Evolutionary conservation across 2,888 invertebrate genomes (phyloP), one percentile per base, ranked within the genome.

Genomic region (Ditula angustiorana): DNA sequence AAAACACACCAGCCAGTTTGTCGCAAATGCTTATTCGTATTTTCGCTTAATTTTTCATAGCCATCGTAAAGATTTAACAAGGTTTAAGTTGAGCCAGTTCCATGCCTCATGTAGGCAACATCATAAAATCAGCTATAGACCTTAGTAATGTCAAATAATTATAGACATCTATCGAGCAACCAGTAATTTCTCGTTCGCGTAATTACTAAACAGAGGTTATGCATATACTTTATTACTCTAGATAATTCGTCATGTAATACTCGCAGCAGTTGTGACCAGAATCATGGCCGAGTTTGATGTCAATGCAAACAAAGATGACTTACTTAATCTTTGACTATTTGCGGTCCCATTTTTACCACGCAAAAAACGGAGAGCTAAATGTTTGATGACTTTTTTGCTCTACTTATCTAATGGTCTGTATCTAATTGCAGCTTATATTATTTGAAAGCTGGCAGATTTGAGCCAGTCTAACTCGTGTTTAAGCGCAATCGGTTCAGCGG

Each of bases 111-210:
- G 55, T 49, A 49, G 49, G 21, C 49, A 23, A 47, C 37, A 62
- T 62, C 56, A 26, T 62, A 49, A 55, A 56, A 62, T 56, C 28
- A 41, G 55, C 49, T 56, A 37, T 55, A 55, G 55, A 10, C 33
- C 19, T n/a, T 19, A 61, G 62, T 62, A 62, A 62, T 62, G 62
- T 57, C 57, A 57, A 62, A 57, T 62, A 57, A 62, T 62, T 62
- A 62, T 57, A 62, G 49, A 50, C 62, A 57, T 50, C 30, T 58
- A 58, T 30, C 24, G 33, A 35, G 35, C 47, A 37, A 57, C 28
- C 33, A 7, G 57, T 30, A 57, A 62, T 62, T 57, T 62, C 5
- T 41, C 49, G 57, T 57, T 37, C 57, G 30, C 26, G 33, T 50
- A 41, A 33, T 57, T 62, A 47, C 47, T 35, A 49, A 62, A 62